A percentile compares a stretch with the other conserved stretches of the same genome.
These are phyloP conservation scores for Saguinus imperator DNA, from an alignment of 2,113 vertebrate species.

Conservation along the genomic window DNA sequence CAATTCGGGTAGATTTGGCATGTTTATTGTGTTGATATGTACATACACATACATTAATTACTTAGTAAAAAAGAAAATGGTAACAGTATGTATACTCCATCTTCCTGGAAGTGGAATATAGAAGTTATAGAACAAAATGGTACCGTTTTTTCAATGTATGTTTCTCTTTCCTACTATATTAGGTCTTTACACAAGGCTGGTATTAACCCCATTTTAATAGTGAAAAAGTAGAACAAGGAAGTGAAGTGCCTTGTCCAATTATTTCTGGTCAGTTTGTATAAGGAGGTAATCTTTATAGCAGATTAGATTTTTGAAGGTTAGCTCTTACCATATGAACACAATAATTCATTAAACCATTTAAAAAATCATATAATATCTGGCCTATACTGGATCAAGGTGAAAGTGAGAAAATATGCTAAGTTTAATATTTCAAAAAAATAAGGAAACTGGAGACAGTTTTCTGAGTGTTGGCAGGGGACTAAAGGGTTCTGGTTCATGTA, in stretches of 20 bases:
- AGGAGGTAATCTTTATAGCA: neutral
- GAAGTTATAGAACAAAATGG: neutral
- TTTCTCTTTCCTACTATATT: neutral
- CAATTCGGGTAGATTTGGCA: neutral
- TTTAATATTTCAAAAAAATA: neutral
- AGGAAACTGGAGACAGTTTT: neutral
- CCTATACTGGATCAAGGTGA: neutral
- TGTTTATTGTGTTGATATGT: neutral
- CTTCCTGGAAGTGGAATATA: neutral
- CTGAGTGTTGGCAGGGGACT: neutral
- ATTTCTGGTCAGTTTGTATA: neutral
- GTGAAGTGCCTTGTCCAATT: neutral
- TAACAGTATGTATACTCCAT: neutral
- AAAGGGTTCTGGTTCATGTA: neutral
- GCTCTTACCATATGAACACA: neutral
- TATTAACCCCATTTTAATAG: neutral
- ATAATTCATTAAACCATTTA: neutral
- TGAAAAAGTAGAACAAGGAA: neutral
- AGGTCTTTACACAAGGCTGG: neutral
- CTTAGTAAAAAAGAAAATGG: neutral
- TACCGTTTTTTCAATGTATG: neutral
- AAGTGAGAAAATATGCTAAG: neutral
- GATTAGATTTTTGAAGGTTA: neutral
- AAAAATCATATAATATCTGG: neutral
- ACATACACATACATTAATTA: neutral